Evolutionary conservation across 1,140 invertebrate genomes (phyloP).

Genomic region (Drosophila orosa): DNA sequence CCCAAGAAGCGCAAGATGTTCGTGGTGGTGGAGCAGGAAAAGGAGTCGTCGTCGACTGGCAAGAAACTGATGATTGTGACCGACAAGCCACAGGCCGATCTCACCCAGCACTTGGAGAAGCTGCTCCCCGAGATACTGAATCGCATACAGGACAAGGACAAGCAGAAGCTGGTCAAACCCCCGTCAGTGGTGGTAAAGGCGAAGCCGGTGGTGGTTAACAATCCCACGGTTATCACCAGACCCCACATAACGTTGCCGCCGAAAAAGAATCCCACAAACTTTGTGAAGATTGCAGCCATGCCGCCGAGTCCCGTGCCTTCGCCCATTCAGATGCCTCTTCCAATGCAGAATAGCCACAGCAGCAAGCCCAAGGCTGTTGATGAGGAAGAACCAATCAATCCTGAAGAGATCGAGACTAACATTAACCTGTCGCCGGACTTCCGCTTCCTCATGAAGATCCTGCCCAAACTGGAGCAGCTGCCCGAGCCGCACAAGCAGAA

Average conservation of each 20-base stretch:
- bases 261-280: constrained; percentile 80
- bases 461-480: constrained; percentile 75
- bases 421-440: constrained; percentile 80
- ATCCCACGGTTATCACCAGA: constrained; percentile 7
- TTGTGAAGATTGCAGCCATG: constrained; percentile 51
- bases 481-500: constrained; percentile 78
- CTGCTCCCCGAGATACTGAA: constrained; percentile 73
- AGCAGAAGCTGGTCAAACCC: constrained; percentile 32
- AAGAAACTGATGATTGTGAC: constrained; percentile 77
- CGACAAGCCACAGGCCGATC: constrained; percentile 64
- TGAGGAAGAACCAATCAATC: constrained; percentile 16
- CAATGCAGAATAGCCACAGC: constrained; percentile 22
- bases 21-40: constrained; percentile 77
- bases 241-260: constrained; percentile 76
- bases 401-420: constrained; percentile 62
- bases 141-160: constrained; percentile 71
- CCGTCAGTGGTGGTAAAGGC: constrained; percentile 14
- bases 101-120: constrained; percentile 76
- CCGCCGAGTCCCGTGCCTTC: constrained; percentile 8
- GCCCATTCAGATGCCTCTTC: background rate
- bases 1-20: constrained; percentile 77
- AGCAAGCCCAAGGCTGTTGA: constrained; percentile 9
- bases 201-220: constrained; percentile 13
- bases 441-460: constrained; percentile 80
- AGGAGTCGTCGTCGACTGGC: constrained; percentile 37